Percentiles rank a stretch among this genome's conserved stretches.
These are phyloP conservation scores for Carposina sasakii DNA, from an alignment of 1,140 invertebrate genomes.

Conservation along the genomic window DNA sequence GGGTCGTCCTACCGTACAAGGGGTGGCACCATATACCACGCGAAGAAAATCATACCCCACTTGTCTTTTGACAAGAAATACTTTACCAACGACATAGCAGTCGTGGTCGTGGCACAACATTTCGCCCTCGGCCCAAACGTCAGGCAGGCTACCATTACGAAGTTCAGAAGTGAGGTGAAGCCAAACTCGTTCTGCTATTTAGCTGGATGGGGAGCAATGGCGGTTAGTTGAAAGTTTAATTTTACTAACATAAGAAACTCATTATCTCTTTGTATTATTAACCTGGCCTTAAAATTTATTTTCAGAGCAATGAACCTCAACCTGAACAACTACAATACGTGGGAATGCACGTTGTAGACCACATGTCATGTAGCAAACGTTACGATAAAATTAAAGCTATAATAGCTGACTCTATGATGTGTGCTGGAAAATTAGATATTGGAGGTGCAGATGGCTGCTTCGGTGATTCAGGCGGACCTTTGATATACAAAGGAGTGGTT, in stretches of 20 bases:
- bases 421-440: slow-evolving; percentile 74
- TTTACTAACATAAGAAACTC: slow-evolving; percentile 3
- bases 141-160: slow-evolving; percentile 48
- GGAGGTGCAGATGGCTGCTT: slow-evolving; percentile 67
- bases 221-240: slow-evolving; percentile 29
- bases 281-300: slow-evolving; percentile 4
- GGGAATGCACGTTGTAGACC: slow-evolving; percentile 37
- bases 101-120: slow-evolving; percentile 38
- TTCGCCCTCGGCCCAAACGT: slow-evolving; percentile 40
- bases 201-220: slow-evolving; percentile 51
- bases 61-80: slow-evolving; percentile 45
- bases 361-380: slow-evolving; percentile 35
- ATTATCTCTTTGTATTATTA: slow-evolving; percentile 4
- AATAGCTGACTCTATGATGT: slow-evolving; percentile 80
- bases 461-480: slow-evolving; percentile 75
- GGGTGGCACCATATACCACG: slow-evolving; percentile 43
- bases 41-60: slow-evolving; percentile 50
- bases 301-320: slow-evolving; percentile 45
- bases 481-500: slow-evolving; percentile 63
- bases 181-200: slow-evolving; percentile 40
- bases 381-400: slow-evolving; percentile 48
- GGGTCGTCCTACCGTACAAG: slow-evolving; percentile 46
- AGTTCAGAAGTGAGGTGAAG: slow-evolving; percentile 38
- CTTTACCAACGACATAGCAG: slow-evolving; percentile 54
- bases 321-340: slow-evolving; percentile 50